Evolutionary conservation across 2,113 vertebrate genomes (phyloP), one percentile per base, ranked within the genome.

Genomic region (Callipepla californica): DNA sequence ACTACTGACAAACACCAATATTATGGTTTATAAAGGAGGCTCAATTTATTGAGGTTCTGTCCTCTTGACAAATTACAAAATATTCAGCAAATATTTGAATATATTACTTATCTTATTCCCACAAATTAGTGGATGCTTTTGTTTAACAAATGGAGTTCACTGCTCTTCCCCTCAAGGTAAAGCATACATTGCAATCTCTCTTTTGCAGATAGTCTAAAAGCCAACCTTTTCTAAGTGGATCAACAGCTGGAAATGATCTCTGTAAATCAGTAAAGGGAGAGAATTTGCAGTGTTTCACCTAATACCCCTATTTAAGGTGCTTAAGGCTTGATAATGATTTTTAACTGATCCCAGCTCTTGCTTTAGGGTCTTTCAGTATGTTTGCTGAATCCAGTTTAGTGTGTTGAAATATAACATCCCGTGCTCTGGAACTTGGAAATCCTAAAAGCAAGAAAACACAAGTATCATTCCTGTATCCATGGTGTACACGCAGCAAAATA

Each of bases 61-160:
- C 84, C 87, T 97, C 80, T 95, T 57, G 88, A 59, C 51, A 91
- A 96, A 96, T 97, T 98, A 93, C 97, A 97, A 97, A 98, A 97
- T 95, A 85, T 85, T 95, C 57, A 78, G 96, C 96, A 97, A 98
- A 98, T 98, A 98, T 98, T 98, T 98, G 96, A 93, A 80, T 62
- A 81, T 94, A 90, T 89, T 72, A 95, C 94, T 96, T 96, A 96
- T 87, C 96, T 97, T 80, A 45, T 93, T 63, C 86, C 92, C 77
- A 94, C 61, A 97, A 95, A 97, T 92, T 93, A 85, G 93, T 80
- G 89, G 21, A 90, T 86, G 73, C 93, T 86, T 96, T 80, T 97
- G 93, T 97, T 98, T 97, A 96, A 91, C 77, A 66, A 95, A 82
- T n/a, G 15, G 92, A 97, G 98, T 97, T 98, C 97, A 97, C 78